Percentiles rank a stretch among this genome's conserved stretches.
Evolutionary conservation across 2,888 invertebrate genomes (phyloP).

Genomic region (Gonocerus acuteangulatus): DNA sequence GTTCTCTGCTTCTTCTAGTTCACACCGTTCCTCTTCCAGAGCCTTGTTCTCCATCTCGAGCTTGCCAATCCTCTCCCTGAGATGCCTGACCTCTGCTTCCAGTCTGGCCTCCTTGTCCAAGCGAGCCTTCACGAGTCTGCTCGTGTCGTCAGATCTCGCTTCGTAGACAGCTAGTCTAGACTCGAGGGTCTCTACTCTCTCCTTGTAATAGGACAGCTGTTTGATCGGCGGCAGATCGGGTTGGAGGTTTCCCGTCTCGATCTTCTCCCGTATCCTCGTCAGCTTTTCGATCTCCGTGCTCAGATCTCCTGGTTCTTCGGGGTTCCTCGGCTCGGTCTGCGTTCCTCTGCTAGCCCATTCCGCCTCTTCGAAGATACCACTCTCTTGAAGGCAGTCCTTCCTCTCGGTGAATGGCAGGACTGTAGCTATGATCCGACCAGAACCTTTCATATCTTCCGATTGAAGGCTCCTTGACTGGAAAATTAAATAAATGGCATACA

Average conservation of each 20-base stretch:
- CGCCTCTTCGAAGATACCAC: conserved; percentile 57
- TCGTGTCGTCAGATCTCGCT: conserved; percentile 56
- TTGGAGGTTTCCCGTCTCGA: conserved; percentile 43
- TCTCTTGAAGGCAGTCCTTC: conserved; percentile 58
- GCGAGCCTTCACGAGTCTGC: conserved; percentile 54
- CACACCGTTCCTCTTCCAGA: conserved; percentile 64
- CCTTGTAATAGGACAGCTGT: conserved; percentile 47
- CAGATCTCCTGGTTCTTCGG: conserved; percentile 44
- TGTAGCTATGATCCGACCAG: conserved; percentile 39
- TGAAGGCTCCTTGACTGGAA: conserved; percentile 7
- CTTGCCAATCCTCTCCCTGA: conserved; percentile 49
- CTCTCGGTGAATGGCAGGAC: conserved; percentile 41
- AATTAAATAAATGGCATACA: neutral
- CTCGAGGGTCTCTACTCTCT: conserved; percentile 56
- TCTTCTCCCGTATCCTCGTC: conserved; percentile 55
- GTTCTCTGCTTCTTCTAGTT: conserved; percentile 68
- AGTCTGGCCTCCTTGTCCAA: conserved; percentile 56
- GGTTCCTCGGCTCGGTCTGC: conserved; percentile 48
- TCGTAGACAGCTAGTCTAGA: conserved; percentile 59
- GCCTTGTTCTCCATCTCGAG: conserved; percentile 56
- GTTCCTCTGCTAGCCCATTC: conserved; percentile 49
- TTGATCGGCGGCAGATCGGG: conserved; percentile 25
- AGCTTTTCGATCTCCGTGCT: conserved; percentile 57
- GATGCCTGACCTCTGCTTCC: conserved; percentile 46
- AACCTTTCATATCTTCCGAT: conserved; percentile 11